Evolutionary conservation across 2,797 vertebrate species (phyloP), one percentile per base, ranked within the genome.

Genomic region (Phalanger gymnotis): DNA sequence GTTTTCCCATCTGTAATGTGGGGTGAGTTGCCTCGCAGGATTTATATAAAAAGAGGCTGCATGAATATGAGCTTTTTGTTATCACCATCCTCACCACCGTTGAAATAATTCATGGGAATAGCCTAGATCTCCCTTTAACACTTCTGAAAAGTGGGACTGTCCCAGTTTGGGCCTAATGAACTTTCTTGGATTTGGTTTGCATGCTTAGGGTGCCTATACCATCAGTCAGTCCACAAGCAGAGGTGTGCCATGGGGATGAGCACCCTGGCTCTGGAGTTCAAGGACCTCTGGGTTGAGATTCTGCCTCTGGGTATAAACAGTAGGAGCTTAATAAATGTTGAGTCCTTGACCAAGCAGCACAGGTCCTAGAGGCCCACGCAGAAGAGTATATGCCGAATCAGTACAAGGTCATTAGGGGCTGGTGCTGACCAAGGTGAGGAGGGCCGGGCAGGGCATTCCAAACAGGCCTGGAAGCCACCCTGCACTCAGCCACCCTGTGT

Each of bases 11-110:
- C 54, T 0, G 1, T 89, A 28, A 53, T 27, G 51, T 95, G 92
- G 93, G 93, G 95, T 93, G 92, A 94, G 94, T 91, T 93, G 61
- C 61, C 81, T 53, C 92, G 96, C 94, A 90, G 87, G 93, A 94
- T 92, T 95, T 91, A 94, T 87, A 93, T 92, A 92, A 93, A 95
- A 47, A 54, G 54, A 53, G 31, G 30, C n/a, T 95, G 5, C 2
- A 1, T 93, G 61, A n/a, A 14, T 1, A 16, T 34, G 31, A 16
- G 61, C 34, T n/a, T 66, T 34, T 34, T 16, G 16, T 4, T 30
- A 10, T 58, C 28, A 9, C 12, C 28, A 2, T 31, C 34, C 31
- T n/a, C 61, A 66, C 5, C 14, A 12, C 58, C 16, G 5, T 0
- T 66, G 61, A 66, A n/a, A 14, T 6, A n/a, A 2, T 66, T n/a